Evolutionary conservation across 2,797 vertebrate genomes (phyloP).

Genomic region (Lerista edwardsae): DNA sequence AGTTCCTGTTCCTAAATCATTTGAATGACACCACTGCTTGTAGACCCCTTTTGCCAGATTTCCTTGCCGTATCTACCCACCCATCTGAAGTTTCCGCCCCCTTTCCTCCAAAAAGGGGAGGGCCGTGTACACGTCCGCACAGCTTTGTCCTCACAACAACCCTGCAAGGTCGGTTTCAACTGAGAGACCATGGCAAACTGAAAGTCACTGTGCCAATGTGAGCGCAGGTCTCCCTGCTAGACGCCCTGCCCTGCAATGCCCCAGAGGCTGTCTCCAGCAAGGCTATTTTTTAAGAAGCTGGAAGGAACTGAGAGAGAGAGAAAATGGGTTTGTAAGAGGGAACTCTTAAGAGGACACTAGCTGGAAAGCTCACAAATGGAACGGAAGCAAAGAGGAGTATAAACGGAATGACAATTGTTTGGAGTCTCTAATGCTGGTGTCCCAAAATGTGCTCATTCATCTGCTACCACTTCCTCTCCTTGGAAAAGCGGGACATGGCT

Average conservation of each 20-base stretch:
- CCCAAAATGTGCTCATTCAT: constrained; percentile 43
- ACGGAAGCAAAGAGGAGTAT: not conserved
- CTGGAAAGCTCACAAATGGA: not conserved
- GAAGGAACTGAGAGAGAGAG: not conserved
- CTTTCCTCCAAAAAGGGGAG: not conserved
- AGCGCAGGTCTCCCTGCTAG: not conserved
- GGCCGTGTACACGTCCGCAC: not conserved
- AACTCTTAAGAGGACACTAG: not conserved
- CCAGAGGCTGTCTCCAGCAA: not conserved
- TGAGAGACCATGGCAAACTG: not conserved
- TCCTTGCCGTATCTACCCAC: no score
- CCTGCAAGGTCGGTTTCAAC: not conserved
- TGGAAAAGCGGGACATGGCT: constrained; percentile 4
- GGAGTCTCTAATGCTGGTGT: constrained; percentile 10
- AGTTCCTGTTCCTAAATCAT: no score
- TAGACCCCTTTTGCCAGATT: no score
- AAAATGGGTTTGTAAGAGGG: not conserved
- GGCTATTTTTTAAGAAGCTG: not conserved
- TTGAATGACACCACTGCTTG: no score
- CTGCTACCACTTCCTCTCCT: constrained; percentile 28
- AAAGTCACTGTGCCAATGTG: not conserved
- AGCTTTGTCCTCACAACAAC: not conserved
- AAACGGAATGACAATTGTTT: constrained; percentile 40
- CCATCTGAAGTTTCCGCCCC: no score
- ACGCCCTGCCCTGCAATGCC: no score